phyloP scores from a whole-genome alignment of 2,888 invertebrate genomes.

The Melolontha melolontha region DNA sequence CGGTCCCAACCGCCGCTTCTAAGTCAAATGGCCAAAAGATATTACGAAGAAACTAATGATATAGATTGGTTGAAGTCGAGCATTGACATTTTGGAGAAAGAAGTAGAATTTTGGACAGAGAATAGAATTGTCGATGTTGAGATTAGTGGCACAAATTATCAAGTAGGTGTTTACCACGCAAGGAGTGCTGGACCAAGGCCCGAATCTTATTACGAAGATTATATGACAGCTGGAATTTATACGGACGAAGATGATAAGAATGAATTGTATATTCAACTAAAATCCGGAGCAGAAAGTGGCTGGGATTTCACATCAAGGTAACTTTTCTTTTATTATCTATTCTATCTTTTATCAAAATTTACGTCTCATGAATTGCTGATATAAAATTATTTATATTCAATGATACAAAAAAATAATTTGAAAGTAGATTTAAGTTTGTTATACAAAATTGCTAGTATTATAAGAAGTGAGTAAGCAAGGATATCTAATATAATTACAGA shows the following conservation, averaged over 20 bases:
- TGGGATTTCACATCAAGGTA: slow-evolving; percentile 88
- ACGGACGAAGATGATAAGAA: slow-evolving; percentile 62
- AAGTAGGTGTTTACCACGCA: slow-evolving; percentile 72
- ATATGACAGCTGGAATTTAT: slow-evolving; percentile 65
- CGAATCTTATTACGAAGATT: slow-evolving; percentile 79
- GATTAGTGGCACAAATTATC: slow-evolving; percentile 67
- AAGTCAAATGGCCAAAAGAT: slow-evolving; percentile 79
- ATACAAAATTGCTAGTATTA: too few species aligned
- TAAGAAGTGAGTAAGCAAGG: too few species aligned
- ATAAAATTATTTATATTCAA: too few species aligned
- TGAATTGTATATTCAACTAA: slow-evolving; percentile 76
- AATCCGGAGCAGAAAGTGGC: slow-evolving; percentile 86
- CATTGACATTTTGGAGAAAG: slow-evolving; percentile 71
- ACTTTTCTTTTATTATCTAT: too few species aligned
- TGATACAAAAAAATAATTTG: too few species aligned
- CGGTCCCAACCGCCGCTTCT: slow-evolving; percentile 80
- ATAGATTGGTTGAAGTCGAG: slow-evolving; percentile 71
- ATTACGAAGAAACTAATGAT: slow-evolving; percentile 75
- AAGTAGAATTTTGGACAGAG: slow-evolving; percentile 75
- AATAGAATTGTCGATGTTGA: slow-evolving; percentile 68
- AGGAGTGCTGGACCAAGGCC: slow-evolving; percentile 76
- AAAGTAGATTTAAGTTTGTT: too few species aligned
- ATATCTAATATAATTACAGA: too few species aligned
- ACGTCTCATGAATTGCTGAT: too few species aligned
- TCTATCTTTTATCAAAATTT: too few species aligned